Evolutionary conservation across 53 echinoderm and acorn worm genomes (phyloP).

Genomic region (Astropecten irregularis): DNA sequence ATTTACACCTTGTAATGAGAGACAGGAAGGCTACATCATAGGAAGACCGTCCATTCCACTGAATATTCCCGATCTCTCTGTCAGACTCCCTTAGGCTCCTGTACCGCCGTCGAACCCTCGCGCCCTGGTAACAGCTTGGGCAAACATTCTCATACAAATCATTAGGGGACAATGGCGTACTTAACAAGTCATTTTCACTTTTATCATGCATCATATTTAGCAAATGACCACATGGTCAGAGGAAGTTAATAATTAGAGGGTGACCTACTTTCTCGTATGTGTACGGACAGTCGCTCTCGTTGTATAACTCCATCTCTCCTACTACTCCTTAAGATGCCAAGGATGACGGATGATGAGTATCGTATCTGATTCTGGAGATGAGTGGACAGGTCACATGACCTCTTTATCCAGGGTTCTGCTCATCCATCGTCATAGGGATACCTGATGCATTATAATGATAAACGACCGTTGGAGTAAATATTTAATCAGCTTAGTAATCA

Average conservation of each 20-base stretch:
- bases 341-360: not conserved
- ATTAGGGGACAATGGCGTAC: slow-evolving; percentile 27
- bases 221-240: slow-evolving; percentile 36
- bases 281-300: not conserved
- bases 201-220: slow-evolving; percentile 42
- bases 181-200: slow-evolving; percentile 45
- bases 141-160: slow-evolving; percentile 34
- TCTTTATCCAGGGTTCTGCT: slow-evolving; percentile 34
- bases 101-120: slow-evolving; percentile 1
- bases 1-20: slow-evolving; percentile 3
- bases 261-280: slow-evolving; percentile 37
- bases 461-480: slow-evolving; percentile 47
- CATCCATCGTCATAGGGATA: slow-evolving; percentile 28
- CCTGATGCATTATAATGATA: slow-evolving; percentile 41
- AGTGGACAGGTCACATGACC: slow-evolving; percentile 26
- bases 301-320: not conserved
- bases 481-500: slow-evolving; percentile 57
- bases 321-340: not conserved
- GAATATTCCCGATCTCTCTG: no score
- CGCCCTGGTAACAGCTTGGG: slow-evolving; percentile 22
- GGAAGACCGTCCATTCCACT: no score
- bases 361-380: slow-evolving; percentile 3
- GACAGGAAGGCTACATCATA: slow-evolving; percentile 3
- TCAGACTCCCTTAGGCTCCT: not conserved
- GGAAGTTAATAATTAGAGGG: slow-evolving; percentile 23